Evolutionary conservation across 2,113 vertebrate species (phyloP).

Genomic region (Embiotoca jacksoni): DNA sequence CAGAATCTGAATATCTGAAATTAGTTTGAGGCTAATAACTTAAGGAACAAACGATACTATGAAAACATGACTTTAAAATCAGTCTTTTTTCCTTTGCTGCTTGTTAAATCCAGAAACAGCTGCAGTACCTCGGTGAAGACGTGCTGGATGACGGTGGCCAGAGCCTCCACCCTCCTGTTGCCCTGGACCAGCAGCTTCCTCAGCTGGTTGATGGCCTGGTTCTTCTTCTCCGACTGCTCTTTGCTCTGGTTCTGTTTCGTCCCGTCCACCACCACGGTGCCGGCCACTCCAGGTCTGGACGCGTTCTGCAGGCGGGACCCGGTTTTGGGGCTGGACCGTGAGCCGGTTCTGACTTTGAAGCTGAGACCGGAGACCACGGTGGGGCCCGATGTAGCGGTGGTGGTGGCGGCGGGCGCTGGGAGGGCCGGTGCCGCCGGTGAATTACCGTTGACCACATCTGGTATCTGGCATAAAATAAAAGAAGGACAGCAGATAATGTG

Average conservation of each 20-base stretch:
- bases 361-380: background rate
- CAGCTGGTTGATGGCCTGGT: conserved; percentile 69
- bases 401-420: background rate
- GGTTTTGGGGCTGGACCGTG: conserved; percentile 46
- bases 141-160: conserved; percentile 78
- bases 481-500: no score
- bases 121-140: conserved; percentile 72
- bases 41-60: no score
- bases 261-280: background rate
- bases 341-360: conserved; percentile 43
- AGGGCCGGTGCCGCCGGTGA: conserved; percentile 9
- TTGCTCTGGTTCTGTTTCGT: conserved; percentile 57
- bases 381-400: conserved; percentile 19
- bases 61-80: no score
- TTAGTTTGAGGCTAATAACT: no score
- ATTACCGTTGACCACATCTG: conserved; percentile 46
- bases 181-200: conserved; percentile 72
- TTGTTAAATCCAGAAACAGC: no score
- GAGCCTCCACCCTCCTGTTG: conserved; percentile 73
- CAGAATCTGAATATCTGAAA: no score
- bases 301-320: conserved; percentile 40
- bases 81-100: no score
- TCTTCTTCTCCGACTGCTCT: conserved; percentile 73
- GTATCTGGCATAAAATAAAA: conserved; percentile 28
- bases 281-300: background rate